Conservation (phyloP, 2,113 vertebrate species). For the Rhinoderma darwinii region DNA sequence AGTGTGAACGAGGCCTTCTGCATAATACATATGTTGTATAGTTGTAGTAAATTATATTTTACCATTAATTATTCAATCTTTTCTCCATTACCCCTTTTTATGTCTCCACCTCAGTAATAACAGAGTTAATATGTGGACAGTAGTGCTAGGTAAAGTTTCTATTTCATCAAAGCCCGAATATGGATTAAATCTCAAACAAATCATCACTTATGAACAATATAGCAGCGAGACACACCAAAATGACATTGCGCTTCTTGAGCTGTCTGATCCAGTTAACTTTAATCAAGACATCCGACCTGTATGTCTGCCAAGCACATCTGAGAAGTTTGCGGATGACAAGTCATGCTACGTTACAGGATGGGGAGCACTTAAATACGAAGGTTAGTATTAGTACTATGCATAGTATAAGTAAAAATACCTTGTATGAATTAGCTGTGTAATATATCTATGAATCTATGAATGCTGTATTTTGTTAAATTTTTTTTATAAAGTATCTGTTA, state of each 20-base stretch:
- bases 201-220: conserved; percentile 72
- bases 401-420: not conserved
- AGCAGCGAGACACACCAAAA: conserved; percentile 58
- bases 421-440: not conserved
- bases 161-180: not conserved
- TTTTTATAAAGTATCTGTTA: too few species aligned
- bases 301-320: conserved; percentile 74
- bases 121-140: conserved; percentile 15
- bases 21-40: not conserved
- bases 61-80: too few species aligned
- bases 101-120: conserved; percentile 15
- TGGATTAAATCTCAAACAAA: conserved; percentile 62
- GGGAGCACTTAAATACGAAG: conserved; percentile 72
- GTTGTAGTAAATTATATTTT: not conserved
- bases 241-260: conserved; percentile 73
- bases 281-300: conserved; percentile 69
- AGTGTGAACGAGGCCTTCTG: not conserved
- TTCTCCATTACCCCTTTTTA: not conserved
- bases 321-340: conserved; percentile 64
- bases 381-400: conserved; percentile 58
- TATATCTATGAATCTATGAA: too few species aligned
- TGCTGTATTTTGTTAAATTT: too few species aligned
- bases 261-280: conserved; percentile 69
- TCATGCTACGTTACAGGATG: conserved; percentile 78
- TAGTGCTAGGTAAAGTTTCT: conserved; percentile 17